Evolutionary conservation across 92 coral and sea anemone genomes (phyloP), one percentile per base, ranked within the genome.

Genomic region (Paramuricea clavata): DNA sequence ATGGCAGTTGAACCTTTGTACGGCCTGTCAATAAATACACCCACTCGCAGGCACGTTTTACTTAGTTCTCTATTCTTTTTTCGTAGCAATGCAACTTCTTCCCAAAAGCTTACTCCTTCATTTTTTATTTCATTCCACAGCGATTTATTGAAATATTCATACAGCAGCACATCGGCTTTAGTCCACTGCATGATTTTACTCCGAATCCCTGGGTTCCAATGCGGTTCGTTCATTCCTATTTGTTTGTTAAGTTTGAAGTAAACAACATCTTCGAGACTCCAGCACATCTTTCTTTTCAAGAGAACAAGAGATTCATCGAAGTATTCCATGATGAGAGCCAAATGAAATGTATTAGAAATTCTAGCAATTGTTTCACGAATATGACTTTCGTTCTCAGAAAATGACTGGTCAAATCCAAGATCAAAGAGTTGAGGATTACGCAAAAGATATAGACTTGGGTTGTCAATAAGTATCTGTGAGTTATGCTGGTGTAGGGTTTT

Each of bases 241-340:
- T 89, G 85, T 43, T 73, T 72, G 41, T 88, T 88, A 13, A 83
- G 92, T 49, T 88, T 89, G 39, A 92, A 88, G 78, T 92, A 92
- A 30, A 70, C 83, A 6, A 92, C 90, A 82, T 92, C 92, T 41
- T 86, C 86, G 6, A 89, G 25, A 30, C 49, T 70, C 94, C 94
- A 92, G 43, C 94, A 86, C 74, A 89, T 64, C 84, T 81, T 89
- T 26, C 89, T 43, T 56, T 86, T 77, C 44, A 92, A 72, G 0
- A 92, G 76, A 15, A 92, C 74, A 31, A 92, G 75, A 15, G 94
- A 92, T 56, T 92, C 94, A 76, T 92, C 94, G 34, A 88, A 92
- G 81, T 92, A 76, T 52, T 92, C 94, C 90, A 88, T 85, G n/a
- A 92, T 76, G 12, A 92, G 90, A 68, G 89, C 88, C 49, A 92